Evolutionary conservation across 2,113 vertebrate species (phyloP).

Genomic region (Forbesichthys papilliferus): DNA sequence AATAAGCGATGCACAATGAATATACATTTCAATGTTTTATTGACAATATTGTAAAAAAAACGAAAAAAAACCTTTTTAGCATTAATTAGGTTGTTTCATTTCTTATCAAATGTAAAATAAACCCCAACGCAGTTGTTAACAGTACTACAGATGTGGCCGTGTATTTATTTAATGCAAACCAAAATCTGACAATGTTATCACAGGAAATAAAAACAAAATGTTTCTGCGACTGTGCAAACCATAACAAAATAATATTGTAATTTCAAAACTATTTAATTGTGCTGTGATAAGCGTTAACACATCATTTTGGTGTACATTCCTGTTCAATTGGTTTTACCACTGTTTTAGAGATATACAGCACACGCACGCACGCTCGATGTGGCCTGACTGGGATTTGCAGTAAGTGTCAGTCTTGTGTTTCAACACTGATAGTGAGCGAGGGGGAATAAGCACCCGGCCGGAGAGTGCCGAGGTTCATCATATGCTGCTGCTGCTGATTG

Average conservation of each 20-base stretch:
- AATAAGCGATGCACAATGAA: conserved; percentile 97
- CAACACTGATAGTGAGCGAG: conserved; percentile 7
- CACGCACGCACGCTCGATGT: neutral
- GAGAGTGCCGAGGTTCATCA: conserved; percentile 58
- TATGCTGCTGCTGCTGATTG: conserved; percentile 57
- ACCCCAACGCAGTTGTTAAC: conserved; percentile 96
- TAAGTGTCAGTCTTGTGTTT: conserved; percentile 15
- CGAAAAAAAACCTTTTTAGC: conserved; percentile 73
- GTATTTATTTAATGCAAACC: conserved; percentile 70
- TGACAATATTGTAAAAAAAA: conserved; percentile 90
- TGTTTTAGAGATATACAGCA: too few relatives aligned
- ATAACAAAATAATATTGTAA: neutral
- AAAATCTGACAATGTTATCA: conserved; percentile 5
- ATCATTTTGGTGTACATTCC: too few relatives aligned
- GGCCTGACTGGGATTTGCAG: neutral
- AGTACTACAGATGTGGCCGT: conserved; percentile 78
- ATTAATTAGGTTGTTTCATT: conserved; percentile 85
- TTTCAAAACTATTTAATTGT: too few relatives aligned
- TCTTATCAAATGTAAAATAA: conserved; percentile 98
- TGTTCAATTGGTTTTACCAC: too few relatives aligned
- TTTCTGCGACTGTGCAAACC: neutral
- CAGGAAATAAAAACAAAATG: neutral
- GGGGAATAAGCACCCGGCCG: conserved; percentile 33
- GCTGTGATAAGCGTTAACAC: too few relatives aligned
- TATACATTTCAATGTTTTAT: conserved; percentile 98